A percentile compares a stretch with the other conserved stretches of the same genome.
These are phyloP conservation scores for Oegoconia quadripuncta DNA, from an alignment of 2,888 invertebrate species.

Conservation along the genomic window DNA sequence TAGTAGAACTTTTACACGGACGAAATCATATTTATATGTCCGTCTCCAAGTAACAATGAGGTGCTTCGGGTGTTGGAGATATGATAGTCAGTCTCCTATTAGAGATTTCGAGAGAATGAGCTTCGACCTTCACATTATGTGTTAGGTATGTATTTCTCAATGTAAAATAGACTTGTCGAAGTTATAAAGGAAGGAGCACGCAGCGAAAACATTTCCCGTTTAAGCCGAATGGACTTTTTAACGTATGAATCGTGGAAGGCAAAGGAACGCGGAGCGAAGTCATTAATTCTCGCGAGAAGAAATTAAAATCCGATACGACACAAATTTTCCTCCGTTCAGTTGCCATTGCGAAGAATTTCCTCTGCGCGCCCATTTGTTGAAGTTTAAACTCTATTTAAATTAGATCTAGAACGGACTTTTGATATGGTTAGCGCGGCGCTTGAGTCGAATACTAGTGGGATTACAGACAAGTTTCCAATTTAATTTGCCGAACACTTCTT, in stretches of 20 bases:
- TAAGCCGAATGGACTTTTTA: slow-evolving; percentile 48
- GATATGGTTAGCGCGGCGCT: slow-evolving; percentile 11
- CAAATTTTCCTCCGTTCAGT: slow-evolving; percentile 58
- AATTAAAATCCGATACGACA: slow-evolving; percentile 78
- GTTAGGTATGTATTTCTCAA: no score
- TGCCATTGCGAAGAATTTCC: slow-evolving; percentile 29
- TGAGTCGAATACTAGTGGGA: slow-evolving; percentile 25
- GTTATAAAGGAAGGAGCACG: slow-evolving; percentile 6
- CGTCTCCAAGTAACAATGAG: no score
- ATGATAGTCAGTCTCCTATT: no score
- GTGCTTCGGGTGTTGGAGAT: no score
- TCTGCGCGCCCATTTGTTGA: background rate
- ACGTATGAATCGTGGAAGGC: slow-evolving; percentile 54
- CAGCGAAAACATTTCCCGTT: slow-evolving; percentile 30
- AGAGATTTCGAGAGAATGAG: no score
- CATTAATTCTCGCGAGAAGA: slow-evolving; percentile 71
- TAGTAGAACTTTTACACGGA: no score
- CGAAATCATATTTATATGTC: no score
- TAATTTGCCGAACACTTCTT: slow-evolving; percentile 71
- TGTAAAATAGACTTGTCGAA: background rate
- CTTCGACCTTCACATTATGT: no score
- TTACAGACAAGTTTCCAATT: slow-evolving; percentile 63
- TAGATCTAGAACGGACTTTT: background rate
- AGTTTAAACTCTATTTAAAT: slow-evolving; percentile 19
- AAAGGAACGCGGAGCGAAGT: slow-evolving; percentile 53